Base-by-base conservation (phyloP, 2,888 invertebrate genomes). In the Drosophila barbarae region DNA sequence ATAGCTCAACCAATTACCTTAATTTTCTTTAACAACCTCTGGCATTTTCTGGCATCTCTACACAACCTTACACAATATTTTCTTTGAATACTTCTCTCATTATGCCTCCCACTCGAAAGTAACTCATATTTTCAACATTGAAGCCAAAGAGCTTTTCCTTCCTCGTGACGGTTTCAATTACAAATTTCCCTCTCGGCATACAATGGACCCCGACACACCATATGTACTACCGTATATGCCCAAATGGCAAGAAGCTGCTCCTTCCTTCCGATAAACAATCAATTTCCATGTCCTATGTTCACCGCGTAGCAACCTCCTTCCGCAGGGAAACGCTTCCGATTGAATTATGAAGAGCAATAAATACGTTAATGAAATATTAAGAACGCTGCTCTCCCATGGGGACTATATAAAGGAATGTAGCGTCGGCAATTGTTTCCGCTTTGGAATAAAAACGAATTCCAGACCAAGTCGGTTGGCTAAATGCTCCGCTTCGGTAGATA, bases 401-500 rank as follows among this genome's bases (percentile, higher is more conserved):
- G 65, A 50, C 36, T 21, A 23, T 18, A 15, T 5, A 26, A 28
- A 13, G 6, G 35, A 44, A n/a, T 32, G 41, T n/a, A 36, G 60
- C 53, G 39, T 46, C 38, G 39, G 49, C 38, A 39, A 49, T 35
- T 21, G 42, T 28, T 59, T 35, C 36, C 23, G 42, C n/a, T 13
- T 35, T 18, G 8, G 28, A 55, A 38, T 34, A 50, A 67, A 60
- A 50, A 59, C 41, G 53, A 68, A 65, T 68, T 65, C 51, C 61
- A 34, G 44, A 35, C 35, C 30, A 30, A 41, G 30, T 28, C 39
- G 18, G 18, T 8, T 30, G 23, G 13, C 23, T 28, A 50, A 56
- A 38, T 49, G 39, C 52, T 68, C 32, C 34, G 12, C 35, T 30
- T 61, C 30, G 26, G 34, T 18, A 44, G 60, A 50, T 60, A 60